Base-by-base conservation (phyloP, 2,888 invertebrate genomes). In the Apocheima hispidaria region DNA sequence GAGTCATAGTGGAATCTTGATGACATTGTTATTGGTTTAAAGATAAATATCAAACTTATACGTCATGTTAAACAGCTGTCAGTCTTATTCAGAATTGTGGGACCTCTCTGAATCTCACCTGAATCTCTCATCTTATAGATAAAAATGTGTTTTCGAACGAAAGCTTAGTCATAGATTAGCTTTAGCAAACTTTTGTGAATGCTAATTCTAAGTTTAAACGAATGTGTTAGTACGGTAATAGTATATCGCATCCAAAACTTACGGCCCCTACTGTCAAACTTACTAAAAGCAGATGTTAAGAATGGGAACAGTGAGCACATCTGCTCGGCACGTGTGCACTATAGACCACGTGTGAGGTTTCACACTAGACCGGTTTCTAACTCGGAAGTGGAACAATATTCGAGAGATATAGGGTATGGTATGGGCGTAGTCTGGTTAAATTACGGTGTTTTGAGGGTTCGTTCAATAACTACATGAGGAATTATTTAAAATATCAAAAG, bases 241-340 rank as follows among this genome's bases (percentile, higher is more conserved):
- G 1, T 33, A 33, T n/a, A 30, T 6, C 10, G 4, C n/a, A 2
- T 33, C 3, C 33, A 33, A 33, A 35, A 14, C 2, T n/a, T 12
- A n/a, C 12, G 4, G 23, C 14, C 43, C 60, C 7, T 60, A 60
- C 60, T 54, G 60, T 38, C 38, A 53, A 18, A 26, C 6, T 60
- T 61, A 64, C 30, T 12, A 30, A 46, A 33, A 46, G 81, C 86
- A 86, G 84, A 85, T 83, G 84, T 70, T 66, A 65, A 69, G 69
- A 23, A 20, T 46, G 52, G 57, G 64, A 59, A 57, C 68, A 65
- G 67, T 61, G 58, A 72, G n/a, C n/a, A 79, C 90, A 91, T 90
- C 90, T 91, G 90, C 84, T 63, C 38, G 79, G 79, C 90, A 88
- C 90, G 89, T 88, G 90, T 81, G 71, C 30, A 1, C 1, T 12